Conservation (phyloP, 2,888 invertebrate genomes). For the Drosophila setosimentum region DNA sequence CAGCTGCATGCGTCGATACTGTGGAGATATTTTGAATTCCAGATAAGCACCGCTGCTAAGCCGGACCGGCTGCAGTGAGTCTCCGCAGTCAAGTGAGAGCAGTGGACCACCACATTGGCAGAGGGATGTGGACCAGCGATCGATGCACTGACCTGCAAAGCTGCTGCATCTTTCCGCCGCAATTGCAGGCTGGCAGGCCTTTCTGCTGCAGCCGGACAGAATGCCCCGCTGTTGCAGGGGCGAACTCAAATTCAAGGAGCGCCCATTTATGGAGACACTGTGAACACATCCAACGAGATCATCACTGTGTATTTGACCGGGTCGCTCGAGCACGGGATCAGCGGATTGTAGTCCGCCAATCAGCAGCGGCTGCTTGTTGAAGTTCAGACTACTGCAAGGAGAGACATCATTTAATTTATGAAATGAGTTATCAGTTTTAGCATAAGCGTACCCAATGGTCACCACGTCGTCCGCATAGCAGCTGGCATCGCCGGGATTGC, state of each 20-base stretch:
- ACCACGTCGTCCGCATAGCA: constrained; percentile 95
- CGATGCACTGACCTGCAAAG: constrained; percentile 89
- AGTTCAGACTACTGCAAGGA: constrained; percentile 92
- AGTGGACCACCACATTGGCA: constrained; percentile 90
- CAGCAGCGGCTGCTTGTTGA: constrained; percentile 94
- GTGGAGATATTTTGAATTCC: constrained; percentile 92
- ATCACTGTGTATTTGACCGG: constrained; percentile 95
- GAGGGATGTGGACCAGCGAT: constrained; percentile 92
- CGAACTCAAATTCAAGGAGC: constrained; percentile 91
- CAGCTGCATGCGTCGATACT: constrained; percentile 94
- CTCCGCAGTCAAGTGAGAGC: constrained; percentile 92
- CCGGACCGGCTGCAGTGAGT: constrained; percentile 92
- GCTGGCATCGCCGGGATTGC: constrained; percentile 91
- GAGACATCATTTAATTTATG: background rate
- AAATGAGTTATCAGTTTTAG: too few relatives aligned
- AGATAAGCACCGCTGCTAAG: constrained; percentile 92
- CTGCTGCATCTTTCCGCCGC: constrained; percentile 87
- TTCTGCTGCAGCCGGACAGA: constrained; percentile 91
- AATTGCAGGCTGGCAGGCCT: constrained; percentile 87
- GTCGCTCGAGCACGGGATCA: constrained; percentile 94
- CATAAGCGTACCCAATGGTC: constrained; percentile 91
- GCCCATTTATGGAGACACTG: constrained; percentile 94
- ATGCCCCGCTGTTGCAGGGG: constrained; percentile 91
- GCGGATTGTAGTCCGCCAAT: constrained; percentile 94
- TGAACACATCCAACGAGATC: constrained; percentile 98